These are phyloP conservation scores for Aphidius colemani DNA, from an alignment of 2,888 invertebrate genomes.

Conservation along the genomic window DNA sequence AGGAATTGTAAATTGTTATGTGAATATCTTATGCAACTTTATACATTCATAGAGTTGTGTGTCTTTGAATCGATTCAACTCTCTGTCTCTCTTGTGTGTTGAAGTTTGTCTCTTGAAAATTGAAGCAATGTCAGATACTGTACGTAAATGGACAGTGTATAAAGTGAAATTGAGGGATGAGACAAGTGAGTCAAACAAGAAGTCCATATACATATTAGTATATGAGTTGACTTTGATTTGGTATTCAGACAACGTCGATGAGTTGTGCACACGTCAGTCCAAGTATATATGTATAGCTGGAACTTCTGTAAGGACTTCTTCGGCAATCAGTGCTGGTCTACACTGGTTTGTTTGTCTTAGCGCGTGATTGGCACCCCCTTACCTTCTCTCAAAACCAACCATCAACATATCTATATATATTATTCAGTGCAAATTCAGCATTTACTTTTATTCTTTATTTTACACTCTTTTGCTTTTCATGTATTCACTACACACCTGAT, in stretches of 20 bases:
- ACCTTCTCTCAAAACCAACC: background rate
- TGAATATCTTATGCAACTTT: too few species aligned
- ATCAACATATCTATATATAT: too few species aligned
- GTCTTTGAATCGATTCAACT: background rate
- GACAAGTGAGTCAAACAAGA: constrained; percentile 11
- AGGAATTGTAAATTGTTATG: too few species aligned
- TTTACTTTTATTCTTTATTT: background rate
- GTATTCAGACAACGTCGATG: constrained; percentile 52
- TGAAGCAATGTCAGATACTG: constrained; percentile 1
- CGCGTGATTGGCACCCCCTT: constrained; percentile 57
- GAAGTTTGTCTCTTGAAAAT: constrained; percentile 6
- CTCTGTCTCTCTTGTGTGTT: background rate
- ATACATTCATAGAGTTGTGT: background rate
- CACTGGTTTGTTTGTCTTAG: constrained; percentile 55
- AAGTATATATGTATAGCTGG: constrained; percentile 30
- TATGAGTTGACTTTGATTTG: constrained; percentile 47
- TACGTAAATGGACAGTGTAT: constrained; percentile 21
- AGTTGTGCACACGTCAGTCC: constrained; percentile 38
- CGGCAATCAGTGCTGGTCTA: constrained; percentile 56
- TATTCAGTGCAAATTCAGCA: too few species aligned
- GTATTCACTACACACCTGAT: too few species aligned
- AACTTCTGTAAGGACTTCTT: constrained; percentile 42
- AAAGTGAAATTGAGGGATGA: constrained; percentile 8
- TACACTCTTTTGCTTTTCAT: too few species aligned
- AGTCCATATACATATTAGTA: constrained; percentile 17